These are phyloP conservation scores for Xestia sexstrigata DNA, from an alignment of 2,888 invertebrate species.

Conservation along the genomic window DNA sequence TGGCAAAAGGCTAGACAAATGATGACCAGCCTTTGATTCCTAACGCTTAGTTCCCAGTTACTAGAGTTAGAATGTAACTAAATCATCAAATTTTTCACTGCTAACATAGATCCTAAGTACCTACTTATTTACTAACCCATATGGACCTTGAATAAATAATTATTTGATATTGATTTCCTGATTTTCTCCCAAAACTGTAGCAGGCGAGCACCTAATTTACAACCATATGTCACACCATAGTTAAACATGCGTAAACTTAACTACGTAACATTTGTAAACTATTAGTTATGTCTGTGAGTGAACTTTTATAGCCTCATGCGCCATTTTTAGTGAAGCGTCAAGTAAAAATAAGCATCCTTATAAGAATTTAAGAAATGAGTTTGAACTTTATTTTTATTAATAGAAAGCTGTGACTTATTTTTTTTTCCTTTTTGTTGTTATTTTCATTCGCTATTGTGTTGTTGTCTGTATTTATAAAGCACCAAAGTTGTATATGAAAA, in stretches of 20 bases:
- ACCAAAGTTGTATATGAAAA: neutral
- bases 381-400: constrained; percentile 16
- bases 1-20: neutral
- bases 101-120: no score
- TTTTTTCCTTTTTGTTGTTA: constrained; percentile 14
- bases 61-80: no score
- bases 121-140: no score
- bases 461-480: no score
- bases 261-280: constrained; percentile 38
- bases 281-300: constrained; percentile 48
- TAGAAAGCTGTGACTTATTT: neutral
- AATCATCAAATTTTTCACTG: no score
- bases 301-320: constrained; percentile 40
- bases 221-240: constrained; percentile 13
- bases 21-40: neutral
- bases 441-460: neutral
- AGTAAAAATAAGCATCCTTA: constrained; percentile 47
- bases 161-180: no score
- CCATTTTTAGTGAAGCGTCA: constrained; percentile 49
- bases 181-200: neutral
- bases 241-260: constrained; percentile 29
- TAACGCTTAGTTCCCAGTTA: neutral
- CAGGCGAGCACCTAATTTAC: neutral
- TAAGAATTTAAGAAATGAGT: constrained; percentile 30
- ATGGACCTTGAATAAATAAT: no score